Base-by-base conservation (phyloP, 2,797 vertebrate genomes). In the Hippoglossus hippoglossus region DNA sequence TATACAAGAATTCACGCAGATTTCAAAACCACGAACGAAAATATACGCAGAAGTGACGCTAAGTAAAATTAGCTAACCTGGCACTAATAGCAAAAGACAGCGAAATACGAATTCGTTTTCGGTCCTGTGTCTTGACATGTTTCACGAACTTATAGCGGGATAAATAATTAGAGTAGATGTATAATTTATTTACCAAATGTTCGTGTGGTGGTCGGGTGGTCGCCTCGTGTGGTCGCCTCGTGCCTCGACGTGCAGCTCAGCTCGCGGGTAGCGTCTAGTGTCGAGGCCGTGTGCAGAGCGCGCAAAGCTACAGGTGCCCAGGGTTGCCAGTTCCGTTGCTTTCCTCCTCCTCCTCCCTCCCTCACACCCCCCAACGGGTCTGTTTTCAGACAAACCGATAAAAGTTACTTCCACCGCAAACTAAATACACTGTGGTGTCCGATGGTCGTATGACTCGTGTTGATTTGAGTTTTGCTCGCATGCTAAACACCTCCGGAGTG, bases 241-340 rank as follows among this genome's bases (percentile, higher is more conserved):
- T 12, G 36, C 22, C 12, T 28, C 2, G 22, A 13, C 4, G 28
- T 36, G 54, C 15, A 12, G 4, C 3, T 9, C 53, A 18, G 25
- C 3, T 11, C 15, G 2, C 1, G 1, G 24, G 6, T 9, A 12
- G 1, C 1, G 5, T 6, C 18, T 18, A 0, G 1, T n/a, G 3
- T 6, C 12, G 0, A 55, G 6, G 19, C n/a, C 34, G 57, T 44
- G 57, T 59, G 57, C 57, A 8, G 7, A 6, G 22, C 15, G 4
- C 16, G 18, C 1, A 16, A 0, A 1, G 2, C 26, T 1, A 8
- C 44, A 46, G 44, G 44, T 19, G 18, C 18, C 6, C 5, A 8
- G 19, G 58, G 84, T 84, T 87, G 75, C 83, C 84, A 85, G 66
- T 39, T 81, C 70, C 12, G 73, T 12, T 6, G 19, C 11, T 67